Evolutionary conservation across 2,113 vertebrate species (phyloP), one percentile per base, ranked within the genome.

Genomic region (Salminus brasiliensis): DNA sequence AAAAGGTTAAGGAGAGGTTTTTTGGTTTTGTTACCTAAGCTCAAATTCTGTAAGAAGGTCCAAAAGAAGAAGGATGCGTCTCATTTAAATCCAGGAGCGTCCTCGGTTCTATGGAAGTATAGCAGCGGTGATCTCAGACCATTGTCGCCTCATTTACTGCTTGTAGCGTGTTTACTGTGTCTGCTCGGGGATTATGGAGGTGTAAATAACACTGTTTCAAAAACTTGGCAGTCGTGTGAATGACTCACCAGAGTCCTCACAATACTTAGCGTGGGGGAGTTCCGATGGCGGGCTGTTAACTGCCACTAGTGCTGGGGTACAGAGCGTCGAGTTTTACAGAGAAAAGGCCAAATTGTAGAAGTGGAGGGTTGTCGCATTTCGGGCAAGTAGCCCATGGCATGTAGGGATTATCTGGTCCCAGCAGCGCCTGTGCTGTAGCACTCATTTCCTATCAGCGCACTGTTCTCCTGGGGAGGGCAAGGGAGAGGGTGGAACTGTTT

Each of bases 391-490:
- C 65, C 36, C 36, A 36, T 23, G 57, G 30, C 15, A 43, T 30
- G 59, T 23, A 65, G 57, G 49, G 9, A 15, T 43, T 32, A 63
- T 78, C 76, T 63, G 68, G 27, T 16, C 47, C 45, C 25, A 41
- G 16, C 49, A n/a, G 18, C 25, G 57, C 55, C 49, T 63, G 57
- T 47, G 67, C 10, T 27, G 25, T 41, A 36, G 16, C 23, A 41
- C 32, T 63, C 63, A 18, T 30, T 72, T 11, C 59, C 9, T 23
- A 15, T 66, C 36, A 21, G 32, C 23, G 32, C 32, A 39, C 6
- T 36, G 23, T 9, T n/a, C 36, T 79, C 47, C 78, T 66, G 78
- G 45, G 69, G 18, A 66, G 70, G 71, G 78, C 63, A 25, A 53
- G 23, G 43, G 59, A 41, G 41, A 34, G 23, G 47, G n/a, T 43